Conservation (phyloP, 2,888 invertebrate genomes). For the Drosophila gaucha region DNA sequence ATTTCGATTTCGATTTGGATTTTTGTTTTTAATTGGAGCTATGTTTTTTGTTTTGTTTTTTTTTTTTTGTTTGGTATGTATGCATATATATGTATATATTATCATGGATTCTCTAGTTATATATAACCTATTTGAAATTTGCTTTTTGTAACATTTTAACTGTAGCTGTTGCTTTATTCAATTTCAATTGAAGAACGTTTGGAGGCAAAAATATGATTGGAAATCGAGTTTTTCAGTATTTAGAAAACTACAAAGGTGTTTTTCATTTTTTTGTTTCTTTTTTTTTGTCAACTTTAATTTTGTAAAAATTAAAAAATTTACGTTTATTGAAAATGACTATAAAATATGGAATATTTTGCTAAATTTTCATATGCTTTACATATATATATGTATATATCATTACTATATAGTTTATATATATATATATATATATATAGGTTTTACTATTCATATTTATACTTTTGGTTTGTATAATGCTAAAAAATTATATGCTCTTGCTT, state of each 20-base stretch:
- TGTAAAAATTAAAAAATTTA: constrained; percentile 80
- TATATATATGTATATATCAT: constrained; percentile 55
- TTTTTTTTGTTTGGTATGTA: constrained; percentile 37
- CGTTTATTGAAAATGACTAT: constrained; percentile 77
- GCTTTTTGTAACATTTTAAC: constrained; percentile 56
- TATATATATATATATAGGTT: constrained; percentile 47
- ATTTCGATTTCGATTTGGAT: constrained; percentile 29
- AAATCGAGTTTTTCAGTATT: constrained; percentile 59
- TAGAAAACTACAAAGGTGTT: constrained; percentile 75
- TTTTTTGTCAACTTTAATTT: constrained; percentile 70
- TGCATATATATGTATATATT: constrained; percentile 38
- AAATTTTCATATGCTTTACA: constrained; percentile 59
- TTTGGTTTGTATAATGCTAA: constrained; percentile 74
- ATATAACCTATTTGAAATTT: constrained; percentile 39
- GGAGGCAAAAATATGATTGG: constrained; percentile 66
- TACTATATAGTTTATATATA: constrained; percentile 67
- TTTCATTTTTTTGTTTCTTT: constrained; percentile 26
- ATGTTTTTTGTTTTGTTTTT: constrained; percentile 22
- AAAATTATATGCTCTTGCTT: constrained; percentile 75
- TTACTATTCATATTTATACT: constrained; percentile 56
- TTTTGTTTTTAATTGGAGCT: constrained; percentile 26
- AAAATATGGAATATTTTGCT: constrained; percentile 77
- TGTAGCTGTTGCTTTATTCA: constrained; percentile 37
- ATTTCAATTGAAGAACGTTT: constrained; percentile 51
- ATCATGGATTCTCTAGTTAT: constrained; percentile 41